Base-by-base conservation (phyloP, 2,113 vertebrate species). In the Percopsis transmontana region DNA sequence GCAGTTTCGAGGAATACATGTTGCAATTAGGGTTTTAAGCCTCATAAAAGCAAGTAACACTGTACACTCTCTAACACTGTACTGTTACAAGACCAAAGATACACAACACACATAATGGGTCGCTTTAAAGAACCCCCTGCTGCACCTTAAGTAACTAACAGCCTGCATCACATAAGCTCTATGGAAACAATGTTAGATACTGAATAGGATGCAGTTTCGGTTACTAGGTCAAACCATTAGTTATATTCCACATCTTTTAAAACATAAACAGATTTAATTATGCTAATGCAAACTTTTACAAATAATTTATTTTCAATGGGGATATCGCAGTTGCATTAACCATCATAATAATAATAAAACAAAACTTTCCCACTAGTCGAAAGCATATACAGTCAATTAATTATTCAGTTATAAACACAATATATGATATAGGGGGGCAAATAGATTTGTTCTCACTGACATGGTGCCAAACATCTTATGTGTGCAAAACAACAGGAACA, bases 41-140 rank as follows among this genome's bases (percentile, higher is more conserved):
- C 59, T 75, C 66, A 62, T 71, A 70, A 84, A 80, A 81, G 66
- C 73, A 67, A 72, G 23, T 77, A 68, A 75, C 58, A 80, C 62
- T 63, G 60, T 10, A 68, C 70, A 42, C 62, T 61, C 50, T n/a
- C n/a, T n/a, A n/a, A 48, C 11, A 16, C 45, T 16, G 4, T 12
- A 15, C 53, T 56, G 66, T 77, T 75, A 81, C 27, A 68, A 45
- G 72, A 58, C 42, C 62, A 72, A 48, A 81, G 55, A 71, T 59
- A 58, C 18, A 24, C 47, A 52, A 82, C 39, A 63, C 41, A 83
- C 16, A 73, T 20, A 79, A 62, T 60, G 67, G 39, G 57, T 70
- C 62, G 60, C 38, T 66, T 71, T 66, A 21, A 68, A 83, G 14
- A 24, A 68, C 23, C 50, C 62, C 58, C 12, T 33, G 45, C 62